A percentile compares a stretch with the other conserved stretches of the same genome.
phyloP scores from a whole-genome alignment of 2,113 vertebrate genomes.

The Onychorhynchus coronatus region DNA sequence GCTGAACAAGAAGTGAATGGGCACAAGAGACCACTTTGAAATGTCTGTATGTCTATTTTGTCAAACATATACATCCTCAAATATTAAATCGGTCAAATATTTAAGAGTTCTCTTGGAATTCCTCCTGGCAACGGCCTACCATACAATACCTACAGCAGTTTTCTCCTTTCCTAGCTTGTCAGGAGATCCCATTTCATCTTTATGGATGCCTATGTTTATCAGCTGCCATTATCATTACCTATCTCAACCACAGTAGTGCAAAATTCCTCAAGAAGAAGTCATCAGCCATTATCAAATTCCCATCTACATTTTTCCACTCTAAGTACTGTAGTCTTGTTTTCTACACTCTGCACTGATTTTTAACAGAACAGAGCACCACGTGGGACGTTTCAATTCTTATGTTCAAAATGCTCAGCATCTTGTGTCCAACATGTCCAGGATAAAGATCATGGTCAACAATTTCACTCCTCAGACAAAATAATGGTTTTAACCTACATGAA shows the following conservation, averaged over 20 bases:
- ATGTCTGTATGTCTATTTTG: not conserved
- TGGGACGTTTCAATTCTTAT: not conserved
- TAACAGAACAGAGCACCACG: not conserved
- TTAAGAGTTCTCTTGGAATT: not conserved
- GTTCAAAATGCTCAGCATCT: not conserved
- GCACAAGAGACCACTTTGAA: not conserved
- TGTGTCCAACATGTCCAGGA: not conserved
- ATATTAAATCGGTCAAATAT: not conserved
- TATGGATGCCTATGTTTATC: not conserved
- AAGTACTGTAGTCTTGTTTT: not conserved
- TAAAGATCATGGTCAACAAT: not conserved
- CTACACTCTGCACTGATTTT: not conserved
- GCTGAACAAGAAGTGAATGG: not conserved
- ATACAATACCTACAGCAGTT: not conserved
- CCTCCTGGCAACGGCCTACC: not conserved
- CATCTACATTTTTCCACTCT: not conserved
- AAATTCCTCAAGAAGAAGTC: not conserved
- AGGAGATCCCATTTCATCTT: not conserved
- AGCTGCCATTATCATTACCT: not conserved
- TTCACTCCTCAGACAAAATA: not conserved
- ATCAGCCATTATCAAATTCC: not conserved
- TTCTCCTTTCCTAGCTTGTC: not conserved
- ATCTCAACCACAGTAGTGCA: not conserved
- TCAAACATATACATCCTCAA: not conserved
- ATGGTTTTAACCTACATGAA: not conserved